phyloP scores from a whole-genome alignment of 2,797 vertebrate genomes.

The Bradypus variegatus region DNA sequence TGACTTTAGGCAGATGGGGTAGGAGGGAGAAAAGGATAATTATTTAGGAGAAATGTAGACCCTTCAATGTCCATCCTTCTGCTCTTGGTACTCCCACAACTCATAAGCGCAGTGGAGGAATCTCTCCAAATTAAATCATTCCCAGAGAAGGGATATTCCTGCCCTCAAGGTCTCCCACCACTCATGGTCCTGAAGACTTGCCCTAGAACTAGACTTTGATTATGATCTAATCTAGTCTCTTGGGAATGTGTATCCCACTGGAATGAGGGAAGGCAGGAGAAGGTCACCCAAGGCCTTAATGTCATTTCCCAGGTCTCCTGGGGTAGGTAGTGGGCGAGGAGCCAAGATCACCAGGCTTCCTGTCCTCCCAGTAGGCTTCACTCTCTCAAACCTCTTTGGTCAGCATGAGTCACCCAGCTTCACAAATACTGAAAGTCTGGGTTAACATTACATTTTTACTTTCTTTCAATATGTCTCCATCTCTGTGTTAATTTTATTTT shows the following conservation, averaged over 20 bases:
- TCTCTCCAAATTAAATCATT: not conserved
- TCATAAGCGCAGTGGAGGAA: not conserved
- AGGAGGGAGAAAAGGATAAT: not conserved
- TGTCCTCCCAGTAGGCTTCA: not conserved
- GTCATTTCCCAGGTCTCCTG: not conserved
- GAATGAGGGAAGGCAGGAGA: not conserved
- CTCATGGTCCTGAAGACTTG: not conserved
- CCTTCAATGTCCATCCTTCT: not conserved
- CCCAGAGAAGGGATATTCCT: not conserved
- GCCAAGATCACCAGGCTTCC: not conserved
- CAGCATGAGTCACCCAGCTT: not conserved
- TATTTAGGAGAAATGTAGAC: not conserved
- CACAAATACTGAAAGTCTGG: not conserved
- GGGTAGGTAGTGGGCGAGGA: not conserved
- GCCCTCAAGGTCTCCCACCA: not conserved
- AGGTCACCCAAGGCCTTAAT: not conserved
- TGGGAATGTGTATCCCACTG: not conserved
- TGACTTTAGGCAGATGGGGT: not conserved
- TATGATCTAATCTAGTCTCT: not conserved
- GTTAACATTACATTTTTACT: not conserved
- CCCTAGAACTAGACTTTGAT: not conserved
- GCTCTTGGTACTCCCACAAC: not conserved
- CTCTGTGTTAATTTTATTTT: slow-evolving; percentile 7
- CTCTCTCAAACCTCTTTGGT: not conserved
- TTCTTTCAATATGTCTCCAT: not conserved